Evolutionary conservation across 2,888 invertebrate genomes (phyloP), one percentile per base, ranked within the genome.

Genomic region (Netelia virgata): DNA sequence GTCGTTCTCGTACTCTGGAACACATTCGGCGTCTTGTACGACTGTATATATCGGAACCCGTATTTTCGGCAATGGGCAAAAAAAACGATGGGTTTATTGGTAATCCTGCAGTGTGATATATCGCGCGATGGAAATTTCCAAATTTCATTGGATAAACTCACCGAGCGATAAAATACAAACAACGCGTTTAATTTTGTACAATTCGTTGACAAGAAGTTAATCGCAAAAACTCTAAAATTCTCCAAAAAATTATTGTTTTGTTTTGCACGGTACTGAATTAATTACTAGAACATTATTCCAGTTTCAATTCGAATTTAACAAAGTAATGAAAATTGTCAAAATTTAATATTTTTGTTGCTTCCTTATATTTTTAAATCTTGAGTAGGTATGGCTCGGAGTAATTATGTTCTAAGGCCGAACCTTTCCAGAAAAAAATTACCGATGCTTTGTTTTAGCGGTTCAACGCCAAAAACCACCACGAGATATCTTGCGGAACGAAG

Each of bases 21-120:
- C 57, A 75, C 82, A 14, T 76, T 84, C 84, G 53, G 69, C 74
- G 55, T 47, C 11, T 47, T 47, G 11, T 47, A 47, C 47, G 14
- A 14, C 14, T 47, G 47, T 47, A 47, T 14, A 47, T 47, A 47
- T 5, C 47, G 47, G 3, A 47, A 14, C 20, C 36, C 20, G 18
- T 59, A 70, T 18, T 70, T 70, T 36, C 28, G 11, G 1, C 16
- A 36, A 23, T 9, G 10, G 1, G 41, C 9, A 47, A 47, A 28
- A 1, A 10, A 11, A n/a, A 23, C 16, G 11, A 16, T 18, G 20
- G 10, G 18, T 36, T 18, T 43, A 16, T 18, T 20, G 20, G 43
- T 20, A 16, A 43, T 47, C 18, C 9, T 47, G 11, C 66, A 10
- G 61, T 23, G 43, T 47, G 73, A 61, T 20, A 23, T 61, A n/a